Percentiles rank a stretch among this genome's conserved stretches.
phyloP scores from a whole-genome alignment of 92 coral and sea anemone genomes.

The Pocillopora grandis region DNA sequence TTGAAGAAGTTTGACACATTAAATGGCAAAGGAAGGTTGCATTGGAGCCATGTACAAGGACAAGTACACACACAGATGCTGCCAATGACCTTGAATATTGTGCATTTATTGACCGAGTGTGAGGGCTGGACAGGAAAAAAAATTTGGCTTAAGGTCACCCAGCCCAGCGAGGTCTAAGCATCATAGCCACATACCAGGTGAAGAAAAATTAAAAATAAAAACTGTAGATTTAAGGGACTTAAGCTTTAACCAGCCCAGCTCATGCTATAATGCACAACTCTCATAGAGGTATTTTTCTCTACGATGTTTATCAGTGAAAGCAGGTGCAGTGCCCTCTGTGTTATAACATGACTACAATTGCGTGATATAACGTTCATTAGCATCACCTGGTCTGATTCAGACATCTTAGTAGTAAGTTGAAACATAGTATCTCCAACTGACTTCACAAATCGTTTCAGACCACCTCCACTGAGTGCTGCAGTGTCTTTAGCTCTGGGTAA shows the following conservation, averaged over 20 bases:
- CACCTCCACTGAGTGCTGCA: conserved; percentile 97
- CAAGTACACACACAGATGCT: neutral
- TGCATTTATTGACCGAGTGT: too few species aligned
- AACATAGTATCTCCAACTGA: conserved; percentile 98
- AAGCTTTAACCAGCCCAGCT: too few species aligned
- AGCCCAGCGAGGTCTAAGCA: neutral
- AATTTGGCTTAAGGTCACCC: neutral
- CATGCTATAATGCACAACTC: too few species aligned
- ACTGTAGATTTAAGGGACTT: too few species aligned
- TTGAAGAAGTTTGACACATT: neutral
- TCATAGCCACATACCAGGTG: neutral
- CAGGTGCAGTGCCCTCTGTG: too few species aligned
- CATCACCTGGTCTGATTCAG: conserved; percentile 90
- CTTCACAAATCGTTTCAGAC: conserved; percentile 89
- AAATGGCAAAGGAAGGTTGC: too few species aligned
- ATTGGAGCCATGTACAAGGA: neutral
- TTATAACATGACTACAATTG: too few species aligned
- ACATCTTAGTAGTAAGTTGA: conserved; percentile 86
- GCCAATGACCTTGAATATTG: neutral
- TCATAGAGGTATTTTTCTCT: too few species aligned
- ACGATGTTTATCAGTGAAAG: too few species aligned
- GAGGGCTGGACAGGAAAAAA: neutral
- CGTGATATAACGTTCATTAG: too few species aligned
- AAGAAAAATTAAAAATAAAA: too few species aligned
- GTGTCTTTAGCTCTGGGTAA: conserved; percentile 96